A percentile compares a stretch with the other conserved stretches of the same genome.
phyloP scores from a whole-genome alignment of 1,140 invertebrate species.

The Aphaenogaster rudis region DNA sequence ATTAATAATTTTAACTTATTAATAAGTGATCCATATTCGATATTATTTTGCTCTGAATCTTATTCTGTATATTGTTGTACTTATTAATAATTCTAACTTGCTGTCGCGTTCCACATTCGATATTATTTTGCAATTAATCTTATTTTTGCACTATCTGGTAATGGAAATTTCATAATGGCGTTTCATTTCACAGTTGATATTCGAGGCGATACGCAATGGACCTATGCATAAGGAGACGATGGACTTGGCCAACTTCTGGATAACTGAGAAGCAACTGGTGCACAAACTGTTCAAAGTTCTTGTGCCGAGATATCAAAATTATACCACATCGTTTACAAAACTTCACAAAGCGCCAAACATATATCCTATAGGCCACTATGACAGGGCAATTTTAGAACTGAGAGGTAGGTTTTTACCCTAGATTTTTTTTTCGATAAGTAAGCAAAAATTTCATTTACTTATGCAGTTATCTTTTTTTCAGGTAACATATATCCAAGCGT shows the following conservation, averaged over 20 bases:
- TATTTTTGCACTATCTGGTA: neutral
- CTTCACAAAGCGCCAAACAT: slow-evolving; percentile 90
- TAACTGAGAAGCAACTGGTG: slow-evolving; percentile 95
- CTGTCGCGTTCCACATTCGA: neutral
- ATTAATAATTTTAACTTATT: neutral
- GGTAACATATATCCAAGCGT: slow-evolving; percentile 82
- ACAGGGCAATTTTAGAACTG: slow-evolving; percentile 92
- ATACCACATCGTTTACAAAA: slow-evolving; percentile 91
- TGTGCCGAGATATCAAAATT: slow-evolving; percentile 93
- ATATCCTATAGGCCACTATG: slow-evolving; percentile 87
- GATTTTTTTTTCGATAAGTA: neutral
- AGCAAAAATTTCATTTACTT: neutral
- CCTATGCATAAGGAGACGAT: slow-evolving; percentile 94
- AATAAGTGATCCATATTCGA: neutral
- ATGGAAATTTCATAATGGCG: neutral
- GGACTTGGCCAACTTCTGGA: slow-evolving; percentile 96
- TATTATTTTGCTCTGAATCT: neutral
- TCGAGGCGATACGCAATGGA: slow-evolving; percentile 95
- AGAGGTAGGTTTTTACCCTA: slow-evolving; percentile 87
- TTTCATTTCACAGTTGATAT: slow-evolving; percentile 91
- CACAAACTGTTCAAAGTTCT: slow-evolving; percentile 98
- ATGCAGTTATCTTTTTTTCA: slow-evolving; percentile 59
- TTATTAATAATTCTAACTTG: neutral
- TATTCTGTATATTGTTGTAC: neutral
- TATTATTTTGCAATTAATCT: neutral